These are phyloP conservation scores for Denticeps clupeoides DNA, from an alignment of 2,797 vertebrate genomes.

Conservation along the genomic window DNA sequence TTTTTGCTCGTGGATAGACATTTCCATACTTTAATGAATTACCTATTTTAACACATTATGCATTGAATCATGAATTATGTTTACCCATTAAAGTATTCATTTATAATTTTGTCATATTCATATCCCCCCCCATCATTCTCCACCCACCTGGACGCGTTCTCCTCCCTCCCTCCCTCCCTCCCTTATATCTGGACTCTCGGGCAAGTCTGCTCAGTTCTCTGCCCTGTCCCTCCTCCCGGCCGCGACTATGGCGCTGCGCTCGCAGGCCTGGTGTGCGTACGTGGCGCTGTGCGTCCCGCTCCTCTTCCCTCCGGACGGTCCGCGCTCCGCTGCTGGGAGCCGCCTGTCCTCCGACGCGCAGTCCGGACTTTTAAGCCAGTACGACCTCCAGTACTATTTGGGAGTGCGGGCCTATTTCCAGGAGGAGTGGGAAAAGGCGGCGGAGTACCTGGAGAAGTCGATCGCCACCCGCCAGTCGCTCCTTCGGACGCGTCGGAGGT, in stretches of 20 bases:
- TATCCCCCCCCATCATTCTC: too few species aligned
- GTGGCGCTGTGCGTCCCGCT: conserved; percentile 50
- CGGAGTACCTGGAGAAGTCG: conserved; percentile 74
- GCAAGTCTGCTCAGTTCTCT: not conserved
- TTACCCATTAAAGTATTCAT: too few species aligned
- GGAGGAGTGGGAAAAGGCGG: conserved; percentile 72
- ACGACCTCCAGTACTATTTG: conserved; percentile 75
- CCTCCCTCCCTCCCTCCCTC: conserved; percentile 16
- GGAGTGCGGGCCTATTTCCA: conserved; percentile 76
- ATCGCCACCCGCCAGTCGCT: conserved; percentile 59
- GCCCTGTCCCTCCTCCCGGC: not conserved
- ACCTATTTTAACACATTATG: too few species aligned
- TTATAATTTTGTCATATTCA: too few species aligned
- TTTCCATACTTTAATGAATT: too few species aligned
- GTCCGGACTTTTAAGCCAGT: conserved; percentile 52
- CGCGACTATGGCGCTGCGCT: conserved; percentile 57
- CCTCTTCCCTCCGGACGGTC: not conserved
- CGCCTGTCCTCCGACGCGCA: conserved; percentile 16
- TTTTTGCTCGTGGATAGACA: too few species aligned
- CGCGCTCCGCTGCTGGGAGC: conserved; percentile 13
- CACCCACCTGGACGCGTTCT: too few species aligned
- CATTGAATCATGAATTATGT: not conserved
- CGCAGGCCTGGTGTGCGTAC: conserved; percentile 42
- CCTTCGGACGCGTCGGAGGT: conserved; percentile 53
- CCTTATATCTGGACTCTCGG: conserved; percentile 6